Evolutionary conservation across 2,797 vertebrate species (phyloP), one percentile per base, ranked within the genome.

Genomic region (Netta rufina): DNA sequence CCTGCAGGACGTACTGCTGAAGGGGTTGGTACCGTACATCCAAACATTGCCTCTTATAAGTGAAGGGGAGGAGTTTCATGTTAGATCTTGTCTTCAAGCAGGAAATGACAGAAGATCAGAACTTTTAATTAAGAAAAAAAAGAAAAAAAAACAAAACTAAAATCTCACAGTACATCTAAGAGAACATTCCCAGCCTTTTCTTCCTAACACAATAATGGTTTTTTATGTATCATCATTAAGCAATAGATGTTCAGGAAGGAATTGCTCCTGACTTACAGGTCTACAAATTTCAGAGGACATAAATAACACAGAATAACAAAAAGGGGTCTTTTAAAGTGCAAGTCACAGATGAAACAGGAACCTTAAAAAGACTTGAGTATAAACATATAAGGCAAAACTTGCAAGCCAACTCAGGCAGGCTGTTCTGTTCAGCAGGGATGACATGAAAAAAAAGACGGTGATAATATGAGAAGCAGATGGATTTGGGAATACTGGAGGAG

Each of bases 401-500:
- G 38, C 25, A 72, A 65, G 85, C 43, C 60, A 33, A 61, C 28
- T 54, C 28, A 27, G 69, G 81, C 71, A 82, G 61, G 17, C 65
- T 74, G 39, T 41, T 82, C 84, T 65, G 39, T 77, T 94, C 79
- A 87, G 58, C 58, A 77, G 39, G 62, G 58, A 67, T 32, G 60
- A 28, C 24, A 51, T 13, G 20, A 30, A 41, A 30, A 30, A 32
- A 36, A 27, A 54, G 3, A 27, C 7, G 11, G 30, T 53, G 41
- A 75, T 87, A 74, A 84, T 80, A 77, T 47, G 45, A 95, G 58
- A 92, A 96, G 79, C 90, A 93, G 78, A 93, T 89, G 82, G 71
- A 72, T 90, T 69, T 77, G 81, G 58, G 87, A 93, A 85, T 78
- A 85, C 5, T 65, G 66, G 56, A 78, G 66, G 51, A 96, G 62